Conservation (phyloP, 2,113 vertebrate species). For the Nanorana parkeri region DNA sequence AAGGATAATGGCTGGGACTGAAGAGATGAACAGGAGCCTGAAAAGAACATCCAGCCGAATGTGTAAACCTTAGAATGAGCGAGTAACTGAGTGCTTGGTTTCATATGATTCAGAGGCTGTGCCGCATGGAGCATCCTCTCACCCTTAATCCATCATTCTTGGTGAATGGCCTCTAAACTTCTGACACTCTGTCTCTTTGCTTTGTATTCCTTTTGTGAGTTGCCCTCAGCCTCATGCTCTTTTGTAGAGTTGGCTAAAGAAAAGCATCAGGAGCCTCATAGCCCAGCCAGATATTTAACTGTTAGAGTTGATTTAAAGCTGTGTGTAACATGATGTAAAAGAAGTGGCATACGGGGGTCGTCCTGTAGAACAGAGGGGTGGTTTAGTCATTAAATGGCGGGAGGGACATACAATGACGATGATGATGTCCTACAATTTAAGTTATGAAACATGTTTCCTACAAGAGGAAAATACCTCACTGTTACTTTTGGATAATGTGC, state of each 20-base stretch:
- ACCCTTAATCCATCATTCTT: constrained; percentile 74
- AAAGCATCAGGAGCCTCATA: constrained; percentile 63
- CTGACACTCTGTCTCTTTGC: constrained; percentile 83
- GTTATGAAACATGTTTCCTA: constrained; percentile 10
- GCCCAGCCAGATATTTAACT: constrained; percentile 54
- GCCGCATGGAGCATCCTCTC: constrained; percentile 74
- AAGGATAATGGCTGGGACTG: constrained; percentile 99
- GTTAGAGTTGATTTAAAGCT: constrained; percentile 51
- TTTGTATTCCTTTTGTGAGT: constrained; percentile 81
- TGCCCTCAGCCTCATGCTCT: constrained; percentile 75
- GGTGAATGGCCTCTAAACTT: constrained; percentile 79
- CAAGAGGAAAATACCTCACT: constrained; percentile 16
- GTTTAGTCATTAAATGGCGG: constrained; percentile 51
- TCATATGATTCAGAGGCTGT: constrained; percentile 77
- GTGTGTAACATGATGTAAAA: constrained; percentile 30
- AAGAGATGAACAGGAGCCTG: constrained; percentile 67
- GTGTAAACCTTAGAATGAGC: constrained; percentile 76
- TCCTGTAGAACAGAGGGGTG: constrained; percentile 60
- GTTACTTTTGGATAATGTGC: constrained; percentile 24
- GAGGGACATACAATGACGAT: not conserved
- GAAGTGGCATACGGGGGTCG: constrained; percentile 53
- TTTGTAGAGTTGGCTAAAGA: constrained; percentile 74
- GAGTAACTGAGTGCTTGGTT: constrained; percentile 81
- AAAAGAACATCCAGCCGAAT: constrained; percentile 74
- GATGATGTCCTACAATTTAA: constrained; percentile 18